These are phyloP conservation scores for Congeria kusceri DNA, from an alignment of 2,888 invertebrate species.

Conservation along the genomic window DNA sequence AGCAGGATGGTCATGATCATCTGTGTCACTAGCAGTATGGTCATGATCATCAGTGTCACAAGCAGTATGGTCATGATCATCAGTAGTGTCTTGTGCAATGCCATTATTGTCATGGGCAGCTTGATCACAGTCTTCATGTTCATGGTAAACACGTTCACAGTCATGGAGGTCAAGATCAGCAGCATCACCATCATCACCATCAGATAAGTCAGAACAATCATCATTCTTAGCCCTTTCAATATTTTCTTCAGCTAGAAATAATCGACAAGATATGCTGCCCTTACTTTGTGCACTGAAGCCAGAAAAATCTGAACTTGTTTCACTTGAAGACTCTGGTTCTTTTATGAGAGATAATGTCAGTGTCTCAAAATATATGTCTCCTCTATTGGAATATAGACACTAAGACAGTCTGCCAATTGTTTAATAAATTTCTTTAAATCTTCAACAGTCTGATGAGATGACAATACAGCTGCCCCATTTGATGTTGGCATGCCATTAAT, in stretches of 20 bases:
- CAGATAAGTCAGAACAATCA: constrained; percentile 7
- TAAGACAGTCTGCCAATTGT: constrained; percentile 9
- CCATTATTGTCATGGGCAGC: no score
- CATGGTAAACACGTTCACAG: no score
- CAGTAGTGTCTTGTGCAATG: no score
- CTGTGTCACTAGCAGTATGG: no score
- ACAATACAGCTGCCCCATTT: constrained; percentile 6
- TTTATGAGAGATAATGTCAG: not conserved
- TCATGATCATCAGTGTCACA: no score
- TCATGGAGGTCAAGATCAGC: not conserved
- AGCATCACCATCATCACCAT: not conserved
- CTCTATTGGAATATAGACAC: not conserved
- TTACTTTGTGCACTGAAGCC: constrained; percentile 12
- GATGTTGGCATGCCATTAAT: constrained; percentile 1
- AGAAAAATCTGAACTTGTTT: constrained; percentile 11
- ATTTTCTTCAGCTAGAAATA: constrained; percentile 12
- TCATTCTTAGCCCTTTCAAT: constrained; percentile 1
- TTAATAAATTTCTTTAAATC: constrained; percentile 2
- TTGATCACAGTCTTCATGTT: no score
- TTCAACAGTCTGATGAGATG: constrained; percentile 7
- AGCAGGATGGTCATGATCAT: no score
- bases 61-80: no score
- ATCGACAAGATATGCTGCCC: constrained; percentile 12
- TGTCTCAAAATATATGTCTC: constrained; percentile 8
- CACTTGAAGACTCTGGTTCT: constrained; percentile 5